Percentiles rank a stretch among this genome's conserved stretches.
Evolutionary conservation across 2,888 invertebrate genomes (phyloP).

Genomic region (Caenorhabditis parvicauda): DNA sequence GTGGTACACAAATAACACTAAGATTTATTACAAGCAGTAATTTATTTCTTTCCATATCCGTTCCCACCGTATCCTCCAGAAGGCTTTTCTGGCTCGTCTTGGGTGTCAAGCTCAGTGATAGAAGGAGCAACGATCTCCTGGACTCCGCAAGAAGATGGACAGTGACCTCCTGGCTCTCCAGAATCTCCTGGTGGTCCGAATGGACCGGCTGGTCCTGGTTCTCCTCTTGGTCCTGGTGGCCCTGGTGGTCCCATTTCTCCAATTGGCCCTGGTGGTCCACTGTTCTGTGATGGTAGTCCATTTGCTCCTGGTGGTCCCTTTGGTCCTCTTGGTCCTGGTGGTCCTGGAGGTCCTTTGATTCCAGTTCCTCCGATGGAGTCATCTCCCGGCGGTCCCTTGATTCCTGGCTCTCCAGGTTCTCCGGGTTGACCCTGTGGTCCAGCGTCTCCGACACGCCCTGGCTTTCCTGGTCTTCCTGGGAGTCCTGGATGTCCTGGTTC

Average conservation of each 20-base stretch:
- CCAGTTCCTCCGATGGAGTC: constrained; percentile 61
- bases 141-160: constrained; percentile 59
- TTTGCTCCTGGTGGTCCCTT: constrained; percentile 61
- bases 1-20: too few species aligned
- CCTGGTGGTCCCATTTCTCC: constrained; percentile 55
- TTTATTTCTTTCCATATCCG: constrained; percentile 35
- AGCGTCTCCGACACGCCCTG: constrained; percentile 56
- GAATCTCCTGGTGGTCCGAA: constrained; percentile 59
- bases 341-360: constrained; percentile 61
- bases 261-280: constrained; percentile 58
- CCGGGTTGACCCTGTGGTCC: constrained; percentile 54
- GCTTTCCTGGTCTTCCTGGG: constrained; percentile 56
- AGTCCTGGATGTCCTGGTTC: constrained; percentile 54
- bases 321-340: constrained; percentile 58
- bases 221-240: constrained; percentile 59
- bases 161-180: constrained; percentile 61
- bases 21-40: too few species aligned
- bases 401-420: constrained; percentile 58
- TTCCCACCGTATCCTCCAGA: constrained; percentile 19
- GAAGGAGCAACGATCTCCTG: constrained; percentile 61
- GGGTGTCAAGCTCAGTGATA: constrained; percentile 47
- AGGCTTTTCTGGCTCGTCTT: constrained; percentile 28
- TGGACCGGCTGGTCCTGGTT: constrained; percentile 55
- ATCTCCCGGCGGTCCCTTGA: constrained; percentile 60
- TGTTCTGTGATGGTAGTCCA: constrained; percentile 57